Base-by-base conservation (phyloP, 2,888 invertebrate species). In the Tolmerus cingulatus region DNA sequence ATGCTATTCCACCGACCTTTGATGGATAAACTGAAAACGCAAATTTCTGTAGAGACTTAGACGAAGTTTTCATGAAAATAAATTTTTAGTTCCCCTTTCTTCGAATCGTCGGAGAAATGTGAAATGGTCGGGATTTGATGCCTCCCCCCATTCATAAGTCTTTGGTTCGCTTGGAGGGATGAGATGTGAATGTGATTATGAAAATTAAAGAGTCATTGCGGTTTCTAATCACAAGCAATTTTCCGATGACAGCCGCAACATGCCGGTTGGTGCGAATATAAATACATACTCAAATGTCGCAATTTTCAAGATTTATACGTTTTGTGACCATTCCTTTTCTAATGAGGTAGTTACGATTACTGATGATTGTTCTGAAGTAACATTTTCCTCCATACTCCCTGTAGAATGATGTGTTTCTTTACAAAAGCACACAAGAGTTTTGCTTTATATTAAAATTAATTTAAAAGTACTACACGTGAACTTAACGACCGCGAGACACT, bases 61-160 rank as follows among this genome's bases (percentile, higher is more conserved):
- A 14, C 37, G 23, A 78, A 46, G 40, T 78, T 40, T 78, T 23
- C 19, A 37, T 19, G 23, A 78, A 78, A 40, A 40, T 34, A 34
- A 8, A 78, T 78, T 19, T 19, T 19, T 43, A 37, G 23, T 23
- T 43, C 43, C 78, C 78, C 78, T 78, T 78, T 78, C 78, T 43
- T 78, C 23, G 78, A 78, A 78, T 23, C 1, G 66, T 12, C 78
- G 78, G 23, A 78, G 78, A 78, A 78, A 78, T 19, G 78, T 78
- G 78, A 43, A 78, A 78, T 43, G 76, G 37, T 76, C 19, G 76
- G 37, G 78, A 43, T 78, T 40, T 78, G 23, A 19, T 37, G 43
- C 5, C 8, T 43, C 78, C 78, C 78, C 9, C 78, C 12, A n/a
- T n/a, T n/a, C n/a, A 23, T 3, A 23, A 40, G 0, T 2, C 2